Evolutionary conservation across 2,113 vertebrate species (phyloP).

Genomic region (Urocolius indicus): DNA sequence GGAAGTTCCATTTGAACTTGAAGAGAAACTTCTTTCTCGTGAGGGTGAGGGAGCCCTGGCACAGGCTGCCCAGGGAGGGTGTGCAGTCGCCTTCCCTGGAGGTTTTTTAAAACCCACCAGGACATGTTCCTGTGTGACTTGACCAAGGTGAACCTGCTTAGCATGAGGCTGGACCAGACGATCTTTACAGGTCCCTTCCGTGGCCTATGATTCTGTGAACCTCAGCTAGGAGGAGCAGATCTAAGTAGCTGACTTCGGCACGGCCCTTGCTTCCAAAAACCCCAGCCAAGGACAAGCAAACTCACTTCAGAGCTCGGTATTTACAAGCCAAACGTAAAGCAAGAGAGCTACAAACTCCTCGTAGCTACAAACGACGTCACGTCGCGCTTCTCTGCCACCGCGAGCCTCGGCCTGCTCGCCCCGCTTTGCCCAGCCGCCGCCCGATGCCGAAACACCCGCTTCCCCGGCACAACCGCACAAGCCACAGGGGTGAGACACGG

Average conservation of each 20-base stretch:
- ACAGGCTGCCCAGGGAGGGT: too few species aligned
- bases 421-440: too few species aligned
- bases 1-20: too few species aligned
- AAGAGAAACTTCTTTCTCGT: too few species aligned
- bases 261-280: background rate
- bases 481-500: background rate
- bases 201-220: too few species aligned
- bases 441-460: background rate
- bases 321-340: accelerated
- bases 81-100: too few species aligned
- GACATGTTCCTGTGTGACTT: too few species aligned
- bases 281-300: accelerated
- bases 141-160: too few species aligned
- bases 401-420: accelerated
- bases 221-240: background rate
- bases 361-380: accelerated
- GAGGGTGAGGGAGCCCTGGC: too few species aligned
- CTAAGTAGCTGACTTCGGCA: accelerated
- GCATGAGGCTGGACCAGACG: too few species aligned
- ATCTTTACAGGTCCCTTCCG: too few species aligned
- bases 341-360: accelerated
- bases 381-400: accelerated
- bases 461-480: accelerated
- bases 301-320: accelerated
- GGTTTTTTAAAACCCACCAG: too few species aligned